Conservation (phyloP, 2,113 vertebrate genomes). For the Cyphomyrus plagiostoma region DNA sequence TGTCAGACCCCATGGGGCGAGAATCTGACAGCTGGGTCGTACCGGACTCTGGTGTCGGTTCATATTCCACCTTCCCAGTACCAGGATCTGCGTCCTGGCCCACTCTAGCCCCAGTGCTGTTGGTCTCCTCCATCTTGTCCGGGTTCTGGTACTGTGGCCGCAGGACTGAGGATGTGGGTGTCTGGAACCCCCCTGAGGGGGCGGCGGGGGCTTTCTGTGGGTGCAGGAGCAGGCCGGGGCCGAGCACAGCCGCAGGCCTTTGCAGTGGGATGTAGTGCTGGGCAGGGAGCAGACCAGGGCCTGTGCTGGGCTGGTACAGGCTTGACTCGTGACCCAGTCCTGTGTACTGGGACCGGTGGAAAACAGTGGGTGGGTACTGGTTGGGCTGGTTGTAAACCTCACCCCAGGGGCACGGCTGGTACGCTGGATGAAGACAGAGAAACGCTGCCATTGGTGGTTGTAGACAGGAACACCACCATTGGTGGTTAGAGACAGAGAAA, state of each 20-base stretch:
- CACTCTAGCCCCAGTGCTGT: background rate
- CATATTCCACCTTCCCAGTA: slow-evolving; percentile 51
- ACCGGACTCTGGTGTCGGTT: slow-evolving; percentile 25
- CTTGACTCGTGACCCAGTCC: slow-evolving; percentile 35
- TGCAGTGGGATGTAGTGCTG: slow-evolving; percentile 42
- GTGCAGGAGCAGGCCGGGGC: background rate
- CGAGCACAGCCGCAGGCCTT: slow-evolving; percentile 4
- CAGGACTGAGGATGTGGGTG: slow-evolving; percentile 8
- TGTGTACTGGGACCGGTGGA: slow-evolving; percentile 40
- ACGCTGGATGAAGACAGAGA: slow-evolving; percentile 30
- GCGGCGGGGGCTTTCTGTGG: background rate
- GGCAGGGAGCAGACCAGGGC: slow-evolving; percentile 34
- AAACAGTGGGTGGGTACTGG: slow-evolving; percentile 38
- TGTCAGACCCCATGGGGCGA: slow-evolving; percentile 48
- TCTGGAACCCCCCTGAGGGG: background rate
- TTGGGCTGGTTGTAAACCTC: slow-evolving; percentile 51
- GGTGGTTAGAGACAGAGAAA: slow-evolving; percentile 10
- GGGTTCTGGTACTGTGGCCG: slow-evolving; percentile 26
- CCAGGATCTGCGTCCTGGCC: background rate
- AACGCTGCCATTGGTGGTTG: slow-evolving; percentile 12
- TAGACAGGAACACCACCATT: background rate
- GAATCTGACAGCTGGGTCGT: background rate
- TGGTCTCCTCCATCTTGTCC: slow-evolving; percentile 2
- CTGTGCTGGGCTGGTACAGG: slow-evolving; percentile 26
- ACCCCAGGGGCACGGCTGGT: slow-evolving; percentile 59